Conservation (phyloP, 1,140 invertebrate species). For the Trichonephila clavata region DNA sequence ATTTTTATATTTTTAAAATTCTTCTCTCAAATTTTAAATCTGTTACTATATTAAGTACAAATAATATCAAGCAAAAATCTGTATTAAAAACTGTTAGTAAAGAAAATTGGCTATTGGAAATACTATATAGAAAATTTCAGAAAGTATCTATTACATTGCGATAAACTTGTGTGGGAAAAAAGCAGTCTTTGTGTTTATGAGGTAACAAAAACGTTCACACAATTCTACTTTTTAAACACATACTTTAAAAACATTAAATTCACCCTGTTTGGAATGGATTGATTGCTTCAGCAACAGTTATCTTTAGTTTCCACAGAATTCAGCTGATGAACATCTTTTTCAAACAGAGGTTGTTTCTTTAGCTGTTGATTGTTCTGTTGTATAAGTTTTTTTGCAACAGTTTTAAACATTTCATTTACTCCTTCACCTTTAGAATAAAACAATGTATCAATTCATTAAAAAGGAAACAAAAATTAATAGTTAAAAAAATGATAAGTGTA, state of each 20-base stretch:
- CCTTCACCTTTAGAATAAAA: conserved; percentile 70
- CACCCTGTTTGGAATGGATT: not conserved
- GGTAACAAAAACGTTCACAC: not conserved
- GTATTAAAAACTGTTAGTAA: too few relatives aligned
- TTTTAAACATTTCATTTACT: conserved; percentile 70
- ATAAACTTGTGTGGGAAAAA: too few relatives aligned
- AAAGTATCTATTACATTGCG: too few relatives aligned
- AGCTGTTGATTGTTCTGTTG: conserved; percentile 27
- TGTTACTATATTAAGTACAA: too few relatives aligned
- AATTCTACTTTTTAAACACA: not conserved
- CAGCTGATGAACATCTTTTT: conserved; percentile 66
- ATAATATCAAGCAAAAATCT: too few relatives aligned
- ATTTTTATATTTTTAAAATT: not conserved
- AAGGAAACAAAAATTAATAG: too few relatives aligned
- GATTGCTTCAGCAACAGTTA: conserved; percentile 53
- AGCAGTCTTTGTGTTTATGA: too few relatives aligned
- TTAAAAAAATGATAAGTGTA: too few relatives aligned
- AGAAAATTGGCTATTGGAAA: too few relatives aligned
- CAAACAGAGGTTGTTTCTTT: conserved; percentile 56
- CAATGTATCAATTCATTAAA: too few relatives aligned
- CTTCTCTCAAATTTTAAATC: not conserved
- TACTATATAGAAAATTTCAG: too few relatives aligned
- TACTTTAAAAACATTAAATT: not conserved
- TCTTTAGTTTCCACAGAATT: conserved; percentile 53
- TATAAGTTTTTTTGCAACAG: conserved; percentile 63